Evolutionary conservation across 23 tunicate species (phyloP).

Genomic region (Aplidium turbinatum): DNA sequence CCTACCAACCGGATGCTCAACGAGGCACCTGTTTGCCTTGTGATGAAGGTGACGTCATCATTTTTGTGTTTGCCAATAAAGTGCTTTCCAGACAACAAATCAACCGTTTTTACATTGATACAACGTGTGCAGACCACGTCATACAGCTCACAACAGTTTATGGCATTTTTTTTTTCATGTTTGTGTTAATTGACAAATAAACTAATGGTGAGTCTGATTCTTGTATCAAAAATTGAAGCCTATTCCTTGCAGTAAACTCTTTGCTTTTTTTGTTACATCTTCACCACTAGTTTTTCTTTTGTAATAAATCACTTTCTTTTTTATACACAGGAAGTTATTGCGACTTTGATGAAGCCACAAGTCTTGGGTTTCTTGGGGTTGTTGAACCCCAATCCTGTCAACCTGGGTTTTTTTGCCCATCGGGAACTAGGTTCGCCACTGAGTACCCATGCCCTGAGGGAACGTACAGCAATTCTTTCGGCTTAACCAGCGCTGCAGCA

Average conservation of each 20-base stretch:
- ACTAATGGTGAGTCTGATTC: too few relatives aligned
- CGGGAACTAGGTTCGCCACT: constrained; percentile 47
- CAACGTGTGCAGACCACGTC: too few relatives aligned
- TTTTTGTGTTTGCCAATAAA: too few relatives aligned
- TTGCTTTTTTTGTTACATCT: too few relatives aligned
- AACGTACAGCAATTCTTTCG: constrained; percentile 41
- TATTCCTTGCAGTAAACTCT: too few relatives aligned
- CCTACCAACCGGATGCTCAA: constrained; percentile 70
- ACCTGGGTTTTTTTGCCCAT: constrained; percentile 86
- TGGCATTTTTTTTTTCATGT: not conserved
- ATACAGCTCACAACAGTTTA: too few relatives aligned
- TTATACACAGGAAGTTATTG: constrained; percentile 57
- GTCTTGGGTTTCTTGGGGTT: constrained; percentile 49
- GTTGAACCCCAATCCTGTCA: constrained; percentile 70
- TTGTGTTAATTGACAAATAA: too few relatives aligned
- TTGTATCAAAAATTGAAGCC: too few relatives aligned
- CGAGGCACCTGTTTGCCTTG: constrained; percentile 50
- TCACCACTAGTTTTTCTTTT: too few relatives aligned
- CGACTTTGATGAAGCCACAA: constrained; percentile 64
- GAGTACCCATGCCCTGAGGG: constrained; percentile 71
- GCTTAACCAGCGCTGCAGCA: constrained; percentile 11
- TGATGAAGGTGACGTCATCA: constrained; percentile 47
- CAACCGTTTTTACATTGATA: too few relatives aligned
- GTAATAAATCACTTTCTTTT: not conserved
- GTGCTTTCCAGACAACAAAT: too few relatives aligned